These are phyloP conservation scores for Craseonycteris thonglongyai DNA, from an alignment of 2,113 vertebrate genomes.

Conservation along the genomic window DNA sequence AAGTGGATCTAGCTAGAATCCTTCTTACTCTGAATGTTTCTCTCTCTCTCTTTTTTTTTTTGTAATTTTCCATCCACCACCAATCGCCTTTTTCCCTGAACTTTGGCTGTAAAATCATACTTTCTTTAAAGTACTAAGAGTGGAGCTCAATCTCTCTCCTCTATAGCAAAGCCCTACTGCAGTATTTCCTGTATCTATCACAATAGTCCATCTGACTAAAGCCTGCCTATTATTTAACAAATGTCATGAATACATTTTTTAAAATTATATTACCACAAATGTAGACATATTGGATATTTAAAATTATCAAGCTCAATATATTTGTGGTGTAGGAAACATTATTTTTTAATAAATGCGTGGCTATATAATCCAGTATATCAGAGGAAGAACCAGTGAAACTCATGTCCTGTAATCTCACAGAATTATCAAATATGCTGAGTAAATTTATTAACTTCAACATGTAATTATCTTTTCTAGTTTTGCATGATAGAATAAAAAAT, in stretches of 20 bases:
- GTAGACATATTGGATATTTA: neutral
- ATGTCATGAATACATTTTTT: neutral
- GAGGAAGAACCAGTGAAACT: neutral
- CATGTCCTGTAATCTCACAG: neutral
- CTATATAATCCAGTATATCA: neutral
- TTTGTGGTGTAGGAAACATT: neutral
- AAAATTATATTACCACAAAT: neutral
- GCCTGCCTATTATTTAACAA: neutral
- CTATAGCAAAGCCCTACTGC: neutral
- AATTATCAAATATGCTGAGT: neutral
- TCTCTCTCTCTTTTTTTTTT: neutral
- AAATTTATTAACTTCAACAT: neutral
- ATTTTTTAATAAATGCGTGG: neutral
- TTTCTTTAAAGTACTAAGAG: neutral
- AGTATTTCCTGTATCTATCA: neutral
- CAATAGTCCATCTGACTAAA: neutral
- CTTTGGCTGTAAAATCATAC: neutral
- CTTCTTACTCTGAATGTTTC: no score
- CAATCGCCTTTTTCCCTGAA: neutral
- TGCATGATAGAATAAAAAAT: neutral
- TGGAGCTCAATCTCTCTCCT: neutral
- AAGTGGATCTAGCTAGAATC: neutral
- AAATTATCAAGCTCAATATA: neutral
- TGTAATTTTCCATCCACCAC: neutral
- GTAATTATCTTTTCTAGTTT: neutral